Evolutionary conservation across 2,888 invertebrate genomes (phyloP).

Genomic region (Lasioglossum villosulum): DNA sequence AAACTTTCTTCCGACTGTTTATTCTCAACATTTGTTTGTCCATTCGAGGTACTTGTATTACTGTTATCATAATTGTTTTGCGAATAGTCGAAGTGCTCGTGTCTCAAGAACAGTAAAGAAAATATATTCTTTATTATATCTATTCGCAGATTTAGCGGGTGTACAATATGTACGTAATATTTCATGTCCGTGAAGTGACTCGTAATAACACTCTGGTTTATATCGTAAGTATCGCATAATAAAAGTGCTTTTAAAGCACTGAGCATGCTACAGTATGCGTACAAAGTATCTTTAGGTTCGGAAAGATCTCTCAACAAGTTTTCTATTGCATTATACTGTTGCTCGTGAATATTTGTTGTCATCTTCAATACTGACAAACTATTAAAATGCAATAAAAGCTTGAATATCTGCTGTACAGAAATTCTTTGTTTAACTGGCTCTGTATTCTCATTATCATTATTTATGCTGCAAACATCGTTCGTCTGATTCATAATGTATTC

Average conservation of each 20-base stretch:
- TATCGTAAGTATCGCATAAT: conserved; percentile 67
- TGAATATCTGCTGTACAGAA: conserved; percentile 73
- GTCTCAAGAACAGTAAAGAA: conserved; percentile 88
- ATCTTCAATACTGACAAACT: conserved; percentile 75
- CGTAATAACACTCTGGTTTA: conserved; percentile 50
- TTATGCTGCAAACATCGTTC: conserved; percentile 32
- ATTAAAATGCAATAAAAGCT: conserved; percentile 71
- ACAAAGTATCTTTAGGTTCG: conserved; percentile 68
- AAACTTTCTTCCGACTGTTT: conserved; percentile 79
- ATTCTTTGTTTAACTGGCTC: conserved; percentile 46
- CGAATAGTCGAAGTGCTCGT: conserved; percentile 86
- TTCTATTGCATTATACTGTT: conserved; percentile 68
- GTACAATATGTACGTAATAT: conserved; percentile 67
- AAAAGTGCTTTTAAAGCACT: conserved; percentile 76
- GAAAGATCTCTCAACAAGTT: conserved; percentile 68
- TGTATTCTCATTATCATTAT: conserved; percentile 8
- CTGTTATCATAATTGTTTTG: conserved; percentile 84
- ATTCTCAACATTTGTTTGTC: conserved; percentile 71
- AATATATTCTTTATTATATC: conserved; percentile 91
- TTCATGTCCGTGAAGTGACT: conserved; percentile 71
- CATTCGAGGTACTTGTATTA: conserved; percentile 82
- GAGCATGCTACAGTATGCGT: conserved; percentile 75
- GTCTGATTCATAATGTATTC: conserved; percentile 46
- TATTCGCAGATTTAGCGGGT: conserved; percentile 75
- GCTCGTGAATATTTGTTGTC: conserved; percentile 76